Evolutionary conservation across 1,140 invertebrate species (phyloP).

Genomic region (Diuraphis noxia): DNA sequence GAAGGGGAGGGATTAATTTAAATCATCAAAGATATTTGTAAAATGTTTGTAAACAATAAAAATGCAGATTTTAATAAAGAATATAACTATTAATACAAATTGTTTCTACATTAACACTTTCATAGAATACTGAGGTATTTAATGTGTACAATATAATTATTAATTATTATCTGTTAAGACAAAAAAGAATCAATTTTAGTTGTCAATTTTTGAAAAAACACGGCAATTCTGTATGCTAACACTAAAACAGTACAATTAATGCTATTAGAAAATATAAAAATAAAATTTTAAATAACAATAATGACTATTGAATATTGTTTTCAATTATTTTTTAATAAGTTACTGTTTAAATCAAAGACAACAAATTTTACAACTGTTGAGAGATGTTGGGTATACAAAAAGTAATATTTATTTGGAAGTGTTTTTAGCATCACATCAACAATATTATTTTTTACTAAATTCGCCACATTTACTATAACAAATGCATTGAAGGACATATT

Average conservation of each 20-base stretch:
- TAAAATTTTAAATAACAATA: not conserved
- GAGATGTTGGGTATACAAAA: not conserved
- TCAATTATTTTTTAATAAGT: not conserved
- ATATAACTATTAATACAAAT: conserved; percentile 18
- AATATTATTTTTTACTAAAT: not conserved
- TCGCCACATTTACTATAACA: not conserved
- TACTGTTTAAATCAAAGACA: not conserved
- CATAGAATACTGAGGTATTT: not conserved
- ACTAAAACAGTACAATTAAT: conserved; percentile 10
- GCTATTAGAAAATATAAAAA: not conserved
- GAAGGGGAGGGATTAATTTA: not conserved
- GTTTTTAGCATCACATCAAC: not conserved
- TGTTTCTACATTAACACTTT: not conserved
- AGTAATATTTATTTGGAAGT: not conserved
- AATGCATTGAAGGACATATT: not conserved
- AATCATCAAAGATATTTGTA: not conserved
- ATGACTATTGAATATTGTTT: not conserved
- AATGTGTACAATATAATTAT: conserved; percentile 30
- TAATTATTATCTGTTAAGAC: conserved; percentile 21
- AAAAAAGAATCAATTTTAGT: conserved; percentile 16
- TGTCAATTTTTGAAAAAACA: conserved; percentile 18
- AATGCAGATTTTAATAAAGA: not conserved
- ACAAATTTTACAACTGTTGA: not conserved
- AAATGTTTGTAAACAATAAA: not conserved
- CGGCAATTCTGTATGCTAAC: not conserved